Evolutionary conservation across 37 sponge, comb jelly and placozoan genomes (phyloP).

Genomic region (Oscarella lobularis): DNA sequence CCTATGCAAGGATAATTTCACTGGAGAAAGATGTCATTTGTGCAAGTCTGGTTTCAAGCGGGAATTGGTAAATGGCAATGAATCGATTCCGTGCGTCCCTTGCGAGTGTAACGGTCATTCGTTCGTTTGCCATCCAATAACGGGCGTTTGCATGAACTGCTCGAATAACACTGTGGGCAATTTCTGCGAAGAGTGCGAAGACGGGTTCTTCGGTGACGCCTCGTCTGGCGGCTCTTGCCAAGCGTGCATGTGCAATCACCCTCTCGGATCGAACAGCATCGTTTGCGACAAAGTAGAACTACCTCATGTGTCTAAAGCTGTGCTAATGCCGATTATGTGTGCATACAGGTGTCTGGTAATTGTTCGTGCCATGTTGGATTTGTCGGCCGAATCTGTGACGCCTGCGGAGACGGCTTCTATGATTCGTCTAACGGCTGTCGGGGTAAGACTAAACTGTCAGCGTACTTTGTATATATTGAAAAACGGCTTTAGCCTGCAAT

Average conservation of each 20-base stretch:
- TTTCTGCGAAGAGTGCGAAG: neutral
- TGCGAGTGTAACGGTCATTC: neutral
- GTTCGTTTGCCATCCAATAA: neutral
- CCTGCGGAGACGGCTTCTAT: neutral
- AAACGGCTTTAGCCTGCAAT: too few relatives aligned
- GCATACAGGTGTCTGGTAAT: neutral
- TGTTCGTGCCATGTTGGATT: neutral
- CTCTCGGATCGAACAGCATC: too few relatives aligned
- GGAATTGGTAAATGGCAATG: neutral
- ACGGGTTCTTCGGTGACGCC: neutral
- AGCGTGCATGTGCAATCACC: neutral
- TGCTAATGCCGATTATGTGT: too few relatives aligned
- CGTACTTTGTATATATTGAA: too few relatives aligned
- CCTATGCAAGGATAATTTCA: neutral
- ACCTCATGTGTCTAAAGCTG: too few relatives aligned
- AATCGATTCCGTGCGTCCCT: too few relatives aligned
- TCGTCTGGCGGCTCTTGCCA: neutral
- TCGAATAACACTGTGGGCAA: neutral
- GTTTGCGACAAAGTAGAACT: too few relatives aligned
- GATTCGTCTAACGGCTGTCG: neutral
- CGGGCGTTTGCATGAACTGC: conserved; percentile 3
- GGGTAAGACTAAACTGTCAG: too few relatives aligned
- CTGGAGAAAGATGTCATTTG: neutral
- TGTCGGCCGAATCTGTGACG: neutral
- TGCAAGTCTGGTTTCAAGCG: neutral